Conservation (phyloP, 2,797 vertebrate genomes). For the Mycteria americana region DNA sequence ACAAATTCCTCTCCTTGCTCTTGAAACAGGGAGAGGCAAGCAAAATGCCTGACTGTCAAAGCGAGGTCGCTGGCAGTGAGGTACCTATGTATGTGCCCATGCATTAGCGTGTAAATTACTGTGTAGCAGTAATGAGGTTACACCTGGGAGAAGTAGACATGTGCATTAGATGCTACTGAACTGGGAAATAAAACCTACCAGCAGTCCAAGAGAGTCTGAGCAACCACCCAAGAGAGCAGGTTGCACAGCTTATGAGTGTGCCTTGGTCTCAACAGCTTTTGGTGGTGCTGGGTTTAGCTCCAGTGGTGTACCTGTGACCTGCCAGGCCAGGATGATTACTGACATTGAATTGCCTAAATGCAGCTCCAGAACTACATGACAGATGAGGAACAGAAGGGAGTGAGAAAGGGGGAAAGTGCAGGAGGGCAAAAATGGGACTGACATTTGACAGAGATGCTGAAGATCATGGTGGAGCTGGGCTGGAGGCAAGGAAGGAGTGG, state of each 20-base stretch:
- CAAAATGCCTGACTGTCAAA: neutral
- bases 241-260: neutral
- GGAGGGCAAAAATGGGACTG: neutral
- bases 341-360: neutral
- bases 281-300: neutral
- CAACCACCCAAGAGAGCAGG: neutral
- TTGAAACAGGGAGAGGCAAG: neutral
- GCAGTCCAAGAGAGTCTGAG: neutral
- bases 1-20: neutral
- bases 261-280: neutral
- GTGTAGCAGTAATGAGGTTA: neutral
- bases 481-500: neutral
- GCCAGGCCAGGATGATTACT: neutral
- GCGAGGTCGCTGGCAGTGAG: neutral
- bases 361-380: neutral
- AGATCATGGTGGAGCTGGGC: neutral
- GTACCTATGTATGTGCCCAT: neutral
- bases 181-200: neutral
- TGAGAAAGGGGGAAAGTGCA: neutral
- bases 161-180: neutral
- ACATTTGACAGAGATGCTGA: neutral
- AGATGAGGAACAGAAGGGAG: neutral
- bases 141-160: neutral
- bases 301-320: accelerated
- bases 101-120: neutral